phyloP scores from a whole-genome alignment of 2,113 vertebrate genomes.

The Toxotes jaculatrix region DNA sequence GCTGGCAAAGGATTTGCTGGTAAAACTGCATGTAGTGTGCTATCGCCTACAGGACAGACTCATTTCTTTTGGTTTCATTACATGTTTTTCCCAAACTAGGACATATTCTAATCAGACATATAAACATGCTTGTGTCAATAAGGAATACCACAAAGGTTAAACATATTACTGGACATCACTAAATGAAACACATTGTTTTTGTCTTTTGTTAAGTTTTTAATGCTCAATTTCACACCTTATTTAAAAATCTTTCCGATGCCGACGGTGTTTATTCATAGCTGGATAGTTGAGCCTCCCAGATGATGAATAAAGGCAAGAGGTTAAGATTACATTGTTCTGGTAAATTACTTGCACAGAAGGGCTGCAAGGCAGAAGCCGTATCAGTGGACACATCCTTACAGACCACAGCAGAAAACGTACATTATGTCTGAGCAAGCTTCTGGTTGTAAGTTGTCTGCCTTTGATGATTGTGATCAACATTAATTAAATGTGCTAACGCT shows the following conservation, averaged over 20 bases:
- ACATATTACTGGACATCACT: neutral
- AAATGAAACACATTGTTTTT: constrained; percentile 2
- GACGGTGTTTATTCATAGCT: constrained; percentile 61
- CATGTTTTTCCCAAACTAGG: constrained; percentile 23
- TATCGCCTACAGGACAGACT: constrained; percentile 52
- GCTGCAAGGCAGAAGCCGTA: constrained; percentile 68
- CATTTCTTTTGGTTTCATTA: constrained; percentile 35
- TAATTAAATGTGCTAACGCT: constrained; percentile 75
- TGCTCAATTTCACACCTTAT: constrained; percentile 34
- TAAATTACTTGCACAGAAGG: constrained; percentile 79
- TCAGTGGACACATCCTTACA: constrained; percentile 60
- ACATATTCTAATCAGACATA: constrained; percentile 13
- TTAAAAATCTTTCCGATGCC: constrained; percentile 16
- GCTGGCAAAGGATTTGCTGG: constrained; percentile 65
- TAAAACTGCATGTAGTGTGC: constrained; percentile 52
- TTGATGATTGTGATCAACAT: constrained; percentile 62
- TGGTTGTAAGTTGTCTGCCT: constrained; percentile 58
- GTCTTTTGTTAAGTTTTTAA: constrained; percentile 11
- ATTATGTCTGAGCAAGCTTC: constrained; percentile 34
- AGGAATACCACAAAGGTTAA: neutral
- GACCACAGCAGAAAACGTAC: constrained; percentile 42
- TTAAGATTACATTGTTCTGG: constrained; percentile 81
- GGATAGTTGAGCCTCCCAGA: constrained; percentile 63
- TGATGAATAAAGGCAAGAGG: constrained; percentile 76
- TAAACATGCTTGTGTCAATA: neutral